Conservation (phyloP, 2,888 invertebrate genomes). For the Melangyna quadrimaculata region DNA sequence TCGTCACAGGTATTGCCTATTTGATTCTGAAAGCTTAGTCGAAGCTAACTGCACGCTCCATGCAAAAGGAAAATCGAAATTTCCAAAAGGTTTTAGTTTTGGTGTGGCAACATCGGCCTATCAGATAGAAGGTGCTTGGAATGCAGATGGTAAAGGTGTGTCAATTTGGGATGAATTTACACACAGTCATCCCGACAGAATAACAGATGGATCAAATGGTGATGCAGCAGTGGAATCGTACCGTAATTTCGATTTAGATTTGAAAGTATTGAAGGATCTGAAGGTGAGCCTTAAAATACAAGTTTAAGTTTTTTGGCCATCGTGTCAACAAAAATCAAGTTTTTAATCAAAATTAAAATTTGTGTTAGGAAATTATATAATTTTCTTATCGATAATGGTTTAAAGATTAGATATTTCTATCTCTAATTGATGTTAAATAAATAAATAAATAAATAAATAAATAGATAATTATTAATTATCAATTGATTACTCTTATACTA, state of each 20-base stretch:
- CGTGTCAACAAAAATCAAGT: too few relatives aligned
- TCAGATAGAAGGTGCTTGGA: conserved; percentile 76
- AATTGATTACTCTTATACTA: too few relatives aligned
- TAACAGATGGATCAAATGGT: conserved; percentile 82
- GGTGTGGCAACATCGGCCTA: conserved; percentile 75
- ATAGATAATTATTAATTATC: too few relatives aligned
- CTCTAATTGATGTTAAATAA: too few relatives aligned
- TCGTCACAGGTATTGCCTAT: neutral
- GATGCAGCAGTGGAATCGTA: conserved; percentile 84
- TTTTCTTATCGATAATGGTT: too few relatives aligned
- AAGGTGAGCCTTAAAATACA: conserved; percentile 77
- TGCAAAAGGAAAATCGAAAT: conserved; percentile 63
- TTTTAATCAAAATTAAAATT: too few relatives aligned
- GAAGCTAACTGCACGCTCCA: neutral
- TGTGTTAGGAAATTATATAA: too few relatives aligned
- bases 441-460: too few relatives aligned
- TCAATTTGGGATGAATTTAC: conserved; percentile 75
- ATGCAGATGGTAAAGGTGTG: conserved; percentile 81
- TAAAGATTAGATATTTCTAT: too few relatives aligned
- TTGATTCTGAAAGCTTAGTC: neutral
- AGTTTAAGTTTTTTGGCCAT: too few relatives aligned
- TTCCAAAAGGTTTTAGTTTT: conserved; percentile 74
- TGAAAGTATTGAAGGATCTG: conserved; percentile 82
- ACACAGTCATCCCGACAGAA: conserved; percentile 77
- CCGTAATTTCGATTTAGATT: conserved; percentile 83